Conservation (phyloP, 2,888 invertebrate genomes). For the Anaspis maculata region DNA sequence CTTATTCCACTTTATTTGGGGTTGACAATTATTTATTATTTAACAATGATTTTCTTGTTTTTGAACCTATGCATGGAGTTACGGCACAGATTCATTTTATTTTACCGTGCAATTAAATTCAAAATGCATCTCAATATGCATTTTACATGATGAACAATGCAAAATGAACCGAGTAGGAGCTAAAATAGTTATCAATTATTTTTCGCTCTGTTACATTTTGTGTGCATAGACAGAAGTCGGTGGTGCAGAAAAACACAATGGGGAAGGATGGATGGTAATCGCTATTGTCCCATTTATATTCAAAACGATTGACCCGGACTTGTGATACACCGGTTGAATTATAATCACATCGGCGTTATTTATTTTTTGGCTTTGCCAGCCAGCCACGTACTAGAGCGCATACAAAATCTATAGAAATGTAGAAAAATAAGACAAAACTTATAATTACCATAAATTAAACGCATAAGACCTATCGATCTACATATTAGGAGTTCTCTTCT, state of each 20-base stretch:
- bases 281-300: constrained; percentile 35
- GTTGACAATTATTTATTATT: too few species aligned
- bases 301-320: constrained; percentile 33
- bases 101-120: too few species aligned
- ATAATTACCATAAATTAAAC: neutral
- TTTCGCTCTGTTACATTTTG: constrained; percentile 29
- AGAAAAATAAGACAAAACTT: constrained; percentile 1
- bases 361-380: too few species aligned
- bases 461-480: neutral
- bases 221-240: constrained; percentile 20
- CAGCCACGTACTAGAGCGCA: too few species aligned
- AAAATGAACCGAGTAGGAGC: constrained; percentile 24
- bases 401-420: too few species aligned
- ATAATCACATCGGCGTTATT: constrained; percentile 5
- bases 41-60: too few species aligned
- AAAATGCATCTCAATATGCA: too few species aligned
- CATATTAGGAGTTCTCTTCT: neutral
- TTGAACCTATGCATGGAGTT: too few species aligned
- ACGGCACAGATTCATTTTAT: too few species aligned
- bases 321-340: constrained; percentile 13
- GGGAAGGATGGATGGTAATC: constrained; percentile 35
- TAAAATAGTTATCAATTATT: constrained; percentile 37
- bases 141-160: too few species aligned
- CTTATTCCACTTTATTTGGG: too few species aligned
- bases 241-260: constrained; percentile 36